Base-by-base conservation (phyloP, 2,797 vertebrate genomes). In the Pipistrellus kuhlii region DNA sequence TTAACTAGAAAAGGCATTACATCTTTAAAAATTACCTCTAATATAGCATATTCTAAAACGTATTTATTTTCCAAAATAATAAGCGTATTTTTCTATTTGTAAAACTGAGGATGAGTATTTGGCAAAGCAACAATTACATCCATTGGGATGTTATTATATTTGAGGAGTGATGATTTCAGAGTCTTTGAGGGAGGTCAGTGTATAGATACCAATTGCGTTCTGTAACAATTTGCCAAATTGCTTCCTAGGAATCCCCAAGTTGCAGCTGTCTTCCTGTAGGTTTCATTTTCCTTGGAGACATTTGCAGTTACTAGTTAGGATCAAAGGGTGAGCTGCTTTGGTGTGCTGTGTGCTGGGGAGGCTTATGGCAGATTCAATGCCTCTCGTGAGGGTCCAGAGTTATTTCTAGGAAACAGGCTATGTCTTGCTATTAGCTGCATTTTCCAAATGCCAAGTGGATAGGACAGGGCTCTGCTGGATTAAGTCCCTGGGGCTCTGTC, bases 241-340 rank as follows among this genome's bases (percentile, higher is more conserved):
- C 7, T 78, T 66, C 44, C 55, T 55, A 38, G 17, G 75, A 96
- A 95, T 96, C 88, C 88, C n/a, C 90, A 94, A 87, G 10, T 94
- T 81, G 32, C 7, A 86, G 27, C 4, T 51, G 77, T n/a, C 38
- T 95, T 95, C 76, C 53, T 82, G 80, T 77, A 71, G 44, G 21
- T 86, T 96, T 95, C 86, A 91, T 92, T 97, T 95, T 96, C 88
- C 82, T 91, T 89, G 69, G 68, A 92, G 66, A 97, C 30, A 80
- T 68, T 86, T 51, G 77, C 92, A 95, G n/a, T 57, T 91, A 81
- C 59, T 95, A 68, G 85, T 94, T 96, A 93, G 96, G 91, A 94
- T 94, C 64, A 96, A 97, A 97, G 92, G 59, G 64, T 92, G 92
- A 97, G 96, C 85, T 53, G 2, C 64, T n/a, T 48, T 25, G 30